Evolutionary conservation across 2,797 vertebrate genomes (phyloP).

Genomic region (Nyctalus aviator): DNA sequence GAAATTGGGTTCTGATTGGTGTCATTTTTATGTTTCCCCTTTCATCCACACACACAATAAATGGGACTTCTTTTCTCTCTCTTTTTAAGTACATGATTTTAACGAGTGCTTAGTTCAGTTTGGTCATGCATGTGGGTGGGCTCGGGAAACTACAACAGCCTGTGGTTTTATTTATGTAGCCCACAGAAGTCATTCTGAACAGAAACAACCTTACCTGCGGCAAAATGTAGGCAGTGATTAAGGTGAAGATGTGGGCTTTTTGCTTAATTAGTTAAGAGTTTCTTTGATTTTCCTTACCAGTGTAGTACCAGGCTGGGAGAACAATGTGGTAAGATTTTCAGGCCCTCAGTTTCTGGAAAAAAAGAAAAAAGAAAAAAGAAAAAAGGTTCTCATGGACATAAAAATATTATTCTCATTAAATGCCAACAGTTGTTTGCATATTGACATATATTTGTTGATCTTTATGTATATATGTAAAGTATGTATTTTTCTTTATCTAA

Average conservation of each 20-base stretch:
- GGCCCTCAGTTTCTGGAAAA: constrained; percentile 29
- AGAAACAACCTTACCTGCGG: constrained; percentile 19
- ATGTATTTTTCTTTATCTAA: constrained; percentile 7
- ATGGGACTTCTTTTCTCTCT: background rate
- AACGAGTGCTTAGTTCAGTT: constrained; percentile 48
- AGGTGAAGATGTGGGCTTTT: constrained; percentile 54
- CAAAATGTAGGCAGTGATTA: constrained; percentile 41
- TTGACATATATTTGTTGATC: constrained; percentile 10
- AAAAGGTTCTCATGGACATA: background rate
- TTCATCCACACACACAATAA: background rate
- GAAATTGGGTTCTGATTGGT: background rate
- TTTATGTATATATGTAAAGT: constrained; percentile 18
- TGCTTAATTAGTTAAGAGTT: constrained; percentile 42
- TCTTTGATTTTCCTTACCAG: constrained; percentile 31
- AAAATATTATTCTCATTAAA: constrained; percentile 26
- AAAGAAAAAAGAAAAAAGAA: too few species aligned
- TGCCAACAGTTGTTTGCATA: background rate
- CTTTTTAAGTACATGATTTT: constrained; percentile 22
- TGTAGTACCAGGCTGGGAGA: background rate
- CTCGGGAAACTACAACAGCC: constrained; percentile 26
- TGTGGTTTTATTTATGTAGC: constrained; percentile 5
- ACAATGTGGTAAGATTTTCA: constrained; percentile 2
- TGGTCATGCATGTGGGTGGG: background rate
- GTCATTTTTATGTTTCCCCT: background rate
- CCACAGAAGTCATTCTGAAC: constrained; percentile 46